Conservation (phyloP, 2,888 invertebrate species). For the Himalopsyche anomala region DNA sequence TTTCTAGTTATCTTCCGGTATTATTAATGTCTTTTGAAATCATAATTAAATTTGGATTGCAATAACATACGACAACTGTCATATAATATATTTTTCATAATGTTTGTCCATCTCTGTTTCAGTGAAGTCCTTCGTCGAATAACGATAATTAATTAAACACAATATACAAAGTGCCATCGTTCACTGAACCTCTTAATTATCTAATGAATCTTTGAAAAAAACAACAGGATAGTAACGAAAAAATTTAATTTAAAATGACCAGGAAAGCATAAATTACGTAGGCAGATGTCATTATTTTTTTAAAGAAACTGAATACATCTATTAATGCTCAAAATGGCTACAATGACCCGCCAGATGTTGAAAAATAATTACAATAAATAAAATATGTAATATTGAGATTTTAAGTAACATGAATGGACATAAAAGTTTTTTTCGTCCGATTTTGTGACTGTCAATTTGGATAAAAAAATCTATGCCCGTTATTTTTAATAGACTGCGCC, state of each 20-base stretch:
- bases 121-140: too few relatives aligned
- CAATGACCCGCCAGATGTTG: slow-evolving; percentile 31
- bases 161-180: too few relatives aligned
- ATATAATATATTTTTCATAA: too few relatives aligned
- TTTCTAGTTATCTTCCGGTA: too few relatives aligned
- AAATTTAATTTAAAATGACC: neutral
- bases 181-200: too few relatives aligned
- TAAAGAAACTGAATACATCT: neutral
- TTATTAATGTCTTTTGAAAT: too few relatives aligned
- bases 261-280: slow-evolving; percentile 19
- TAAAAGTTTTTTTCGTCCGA: neutral
- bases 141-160: too few relatives aligned
- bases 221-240: neutral
- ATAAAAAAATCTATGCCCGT: slow-evolving; percentile 11
- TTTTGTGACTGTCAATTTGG: slow-evolving; percentile 1
- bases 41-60: too few relatives aligned
- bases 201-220: neutral
- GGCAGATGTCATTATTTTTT: slow-evolving; percentile 21
- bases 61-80: too few relatives aligned
- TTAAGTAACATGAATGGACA: slow-evolving; percentile 1
- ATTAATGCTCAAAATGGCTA: neutral
- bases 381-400: neutral
- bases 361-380: slow-evolving; percentile 18
- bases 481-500: slow-evolving; percentile 4
- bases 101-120: too few relatives aligned